Evolutionary conservation across 2,113 vertebrate species (phyloP).

Genomic region (Dicentrarchus labrax): DNA sequence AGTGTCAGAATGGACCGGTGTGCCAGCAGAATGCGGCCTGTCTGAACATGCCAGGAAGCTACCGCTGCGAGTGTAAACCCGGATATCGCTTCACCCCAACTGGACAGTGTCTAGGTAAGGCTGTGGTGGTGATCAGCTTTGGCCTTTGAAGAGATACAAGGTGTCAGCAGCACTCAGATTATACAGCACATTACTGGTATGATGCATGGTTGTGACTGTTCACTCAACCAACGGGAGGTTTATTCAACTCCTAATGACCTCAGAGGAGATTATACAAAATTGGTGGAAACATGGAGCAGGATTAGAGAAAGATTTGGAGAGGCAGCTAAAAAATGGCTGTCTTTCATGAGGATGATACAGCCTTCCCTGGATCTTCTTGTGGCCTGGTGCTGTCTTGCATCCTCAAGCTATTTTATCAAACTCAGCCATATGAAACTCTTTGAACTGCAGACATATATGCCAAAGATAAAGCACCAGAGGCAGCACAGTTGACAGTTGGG

Average conservation of each 20-base stretch:
- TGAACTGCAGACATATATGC: slow-evolving; percentile 30
- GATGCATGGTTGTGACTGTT: neutral
- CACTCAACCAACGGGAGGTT: neutral
- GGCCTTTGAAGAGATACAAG: neutral
- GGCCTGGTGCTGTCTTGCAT: slow-evolving; percentile 11
- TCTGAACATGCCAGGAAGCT: slow-evolving; percentile 93
- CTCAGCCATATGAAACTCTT: slow-evolving; percentile 31
- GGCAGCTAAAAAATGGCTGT: slow-evolving; percentile 17
- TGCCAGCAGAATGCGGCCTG: slow-evolving; percentile 96
- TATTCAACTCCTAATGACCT: neutral
- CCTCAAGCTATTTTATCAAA: slow-evolving; percentile 32
- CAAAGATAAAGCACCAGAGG: slow-evolving; percentile 33
- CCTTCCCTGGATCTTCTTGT: slow-evolving; percentile 13
- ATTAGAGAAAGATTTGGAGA: slow-evolving; percentile 37
- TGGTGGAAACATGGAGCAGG: slow-evolving; percentile 29
- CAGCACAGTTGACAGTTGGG: slow-evolving; percentile 10
- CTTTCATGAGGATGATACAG: slow-evolving; percentile 1
- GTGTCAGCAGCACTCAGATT: slow-evolving; percentile 8
- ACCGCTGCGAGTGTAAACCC: slow-evolving; percentile 93
- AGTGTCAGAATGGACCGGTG: slow-evolving; percentile 96
- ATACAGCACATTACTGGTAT: neutral
- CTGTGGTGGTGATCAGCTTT: neutral
- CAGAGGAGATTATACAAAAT: slow-evolving; percentile 25
- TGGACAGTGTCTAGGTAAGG: slow-evolving; percentile 92
- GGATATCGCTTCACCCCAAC: slow-evolving; percentile 94